Percentiles rank a stretch among this genome's conserved stretches.
phyloP scores from a whole-genome alignment of 2,888 invertebrate genomes.

The Oligia strigilis region DNA sequence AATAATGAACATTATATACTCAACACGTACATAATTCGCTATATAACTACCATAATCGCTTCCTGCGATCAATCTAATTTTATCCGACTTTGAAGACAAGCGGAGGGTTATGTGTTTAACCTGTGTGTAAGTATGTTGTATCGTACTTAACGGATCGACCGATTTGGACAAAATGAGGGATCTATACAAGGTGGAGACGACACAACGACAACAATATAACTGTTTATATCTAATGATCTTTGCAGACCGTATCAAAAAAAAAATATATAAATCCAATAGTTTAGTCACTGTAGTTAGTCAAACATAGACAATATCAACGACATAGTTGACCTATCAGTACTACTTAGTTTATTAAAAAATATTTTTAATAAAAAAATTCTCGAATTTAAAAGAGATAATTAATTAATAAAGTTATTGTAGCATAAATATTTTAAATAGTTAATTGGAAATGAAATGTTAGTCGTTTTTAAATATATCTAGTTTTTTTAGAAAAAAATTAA shows the following conservation, averaged over 20 bases:
- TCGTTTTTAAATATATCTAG: constrained; percentile 93
- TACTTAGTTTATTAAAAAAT: constrained; percentile 87
- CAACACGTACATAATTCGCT: constrained; percentile 35
- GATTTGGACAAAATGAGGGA: not conserved
- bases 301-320: no score
- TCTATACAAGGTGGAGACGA: no score
- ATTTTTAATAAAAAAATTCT: constrained; percentile 84
- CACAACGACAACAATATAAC: no score
- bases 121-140: not conserved
- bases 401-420: constrained; percentile 90
- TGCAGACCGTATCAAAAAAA: no score
- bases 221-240: no score
- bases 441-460: constrained; percentile 92
- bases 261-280: no score
- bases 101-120: constrained; percentile 14
- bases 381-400: constrained; percentile 92
- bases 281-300: no score
- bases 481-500: constrained; percentile 92
- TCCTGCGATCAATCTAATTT: not conserved
- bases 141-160: not conserved
- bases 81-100: constrained; percentile 4
- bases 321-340: no score
- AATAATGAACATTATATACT: constrained; percentile 34
- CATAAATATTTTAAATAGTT: constrained; percentile 91
- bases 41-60: constrained; percentile 33